Evolutionary conservation across 2,113 vertebrate genomes (phyloP).

Genomic region (Smithornis capensis): DNA sequence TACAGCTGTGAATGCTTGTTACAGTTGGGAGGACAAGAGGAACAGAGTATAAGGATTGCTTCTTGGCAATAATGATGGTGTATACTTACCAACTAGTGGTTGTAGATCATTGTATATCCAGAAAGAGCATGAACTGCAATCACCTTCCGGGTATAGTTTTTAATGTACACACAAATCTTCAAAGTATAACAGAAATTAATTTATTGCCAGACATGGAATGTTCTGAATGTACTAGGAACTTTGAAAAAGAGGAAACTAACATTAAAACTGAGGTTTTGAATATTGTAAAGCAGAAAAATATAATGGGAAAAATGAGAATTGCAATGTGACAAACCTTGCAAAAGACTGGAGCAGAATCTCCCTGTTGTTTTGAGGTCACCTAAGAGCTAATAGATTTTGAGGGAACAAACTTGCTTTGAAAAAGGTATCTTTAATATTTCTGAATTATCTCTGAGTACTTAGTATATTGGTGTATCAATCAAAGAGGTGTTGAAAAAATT

Average conservation of each 20-base stretch:
- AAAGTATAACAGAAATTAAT: neutral
- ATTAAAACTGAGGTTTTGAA: neutral
- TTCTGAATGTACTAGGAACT: neutral
- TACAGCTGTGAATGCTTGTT: neutral
- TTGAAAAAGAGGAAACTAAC: neutral
- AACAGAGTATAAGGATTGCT: neutral
- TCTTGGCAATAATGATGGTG: rapidly evolving
- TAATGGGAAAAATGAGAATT: neutral
- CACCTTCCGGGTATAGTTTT: neutral
- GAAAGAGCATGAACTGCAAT: rapidly evolving
- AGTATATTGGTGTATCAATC: neutral
- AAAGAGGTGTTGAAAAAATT: neutral
- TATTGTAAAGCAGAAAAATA: neutral
- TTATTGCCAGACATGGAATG: neutral
- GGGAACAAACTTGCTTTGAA: neutral
- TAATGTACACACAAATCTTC: rapidly evolving
- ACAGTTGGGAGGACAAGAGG: neutral
- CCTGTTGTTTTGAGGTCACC: neutral
- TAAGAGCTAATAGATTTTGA: neutral
- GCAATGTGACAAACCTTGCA: neutral
- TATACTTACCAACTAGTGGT: rapidly evolving
- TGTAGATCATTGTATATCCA: rapidly evolving
- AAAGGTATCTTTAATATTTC: neutral
- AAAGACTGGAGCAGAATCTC: neutral
- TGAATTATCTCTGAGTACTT: neutral